Conservation (phyloP, 1,140 invertebrate species). For the Neoseiulus cucumeris region DNA sequence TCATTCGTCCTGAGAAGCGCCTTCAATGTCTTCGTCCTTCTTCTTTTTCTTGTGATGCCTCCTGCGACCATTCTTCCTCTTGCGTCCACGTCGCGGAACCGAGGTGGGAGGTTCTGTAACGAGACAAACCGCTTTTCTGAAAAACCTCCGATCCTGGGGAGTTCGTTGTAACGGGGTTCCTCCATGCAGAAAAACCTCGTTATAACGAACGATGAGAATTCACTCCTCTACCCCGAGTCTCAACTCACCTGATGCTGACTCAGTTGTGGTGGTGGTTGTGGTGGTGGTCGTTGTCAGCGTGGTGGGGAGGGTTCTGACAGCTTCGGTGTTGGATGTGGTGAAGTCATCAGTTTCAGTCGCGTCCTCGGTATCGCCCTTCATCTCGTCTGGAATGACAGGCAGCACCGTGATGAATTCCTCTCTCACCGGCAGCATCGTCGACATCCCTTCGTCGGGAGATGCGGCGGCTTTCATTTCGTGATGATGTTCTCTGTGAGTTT, state of each 20-base stretch:
- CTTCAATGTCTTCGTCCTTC: neutral
- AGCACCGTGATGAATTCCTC: neutral
- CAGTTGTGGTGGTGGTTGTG: neutral
- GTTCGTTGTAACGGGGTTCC: too few species aligned
- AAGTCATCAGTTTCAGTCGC: neutral
- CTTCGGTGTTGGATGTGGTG: neutral
- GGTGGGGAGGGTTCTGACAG: neutral
- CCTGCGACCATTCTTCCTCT: constrained; percentile 4
- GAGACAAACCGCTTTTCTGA: too few species aligned
- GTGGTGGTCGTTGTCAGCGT: neutral
- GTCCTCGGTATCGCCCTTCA: neutral
- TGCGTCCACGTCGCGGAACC: neutral
- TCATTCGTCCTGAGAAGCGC: neutral
- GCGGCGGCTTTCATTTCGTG: neutral
- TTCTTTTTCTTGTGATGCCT: constrained; percentile 5
- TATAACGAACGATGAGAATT: too few species aligned
- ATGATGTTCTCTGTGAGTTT: neutral
- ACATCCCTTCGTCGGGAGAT: neutral
- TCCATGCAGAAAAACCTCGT: too few species aligned
- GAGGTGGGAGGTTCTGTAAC: too few species aligned
- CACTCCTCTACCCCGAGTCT: too few species aligned
- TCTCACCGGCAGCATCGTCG: neutral
- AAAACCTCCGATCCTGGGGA: too few species aligned
- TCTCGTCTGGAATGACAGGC: neutral
- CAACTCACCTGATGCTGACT: neutral